A percentile compares a stretch with the other conserved stretches of the same genome.
Conservation (phyloP, 1,140 invertebrate species). For the Hyles euphorbiae region DNA sequence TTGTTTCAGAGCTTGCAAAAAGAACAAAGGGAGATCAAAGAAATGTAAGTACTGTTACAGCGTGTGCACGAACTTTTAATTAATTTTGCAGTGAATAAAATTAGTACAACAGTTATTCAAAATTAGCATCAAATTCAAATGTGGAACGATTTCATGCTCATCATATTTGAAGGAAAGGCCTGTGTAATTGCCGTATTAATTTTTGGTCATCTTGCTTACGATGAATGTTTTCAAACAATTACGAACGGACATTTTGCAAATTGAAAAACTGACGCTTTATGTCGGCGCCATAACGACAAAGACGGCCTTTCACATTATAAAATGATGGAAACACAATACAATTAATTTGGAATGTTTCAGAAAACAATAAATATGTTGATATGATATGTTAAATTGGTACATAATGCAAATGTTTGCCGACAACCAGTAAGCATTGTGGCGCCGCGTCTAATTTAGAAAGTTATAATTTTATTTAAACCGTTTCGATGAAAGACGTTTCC, state of each 20-base stretch:
- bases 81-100: too few species aligned
- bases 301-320: neutral
- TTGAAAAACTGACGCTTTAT: constrained; percentile 16
- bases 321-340: neutral
- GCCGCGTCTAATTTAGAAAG: constrained; percentile 26
- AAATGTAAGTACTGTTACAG: constrained; percentile 40
- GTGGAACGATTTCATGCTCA: constrained; percentile 24
- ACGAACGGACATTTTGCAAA: constrained; percentile 23
- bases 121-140: constrained; percentile 17
- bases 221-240: neutral
- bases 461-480: constrained; percentile 25
- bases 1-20: constrained; percentile 56
- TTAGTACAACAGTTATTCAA: constrained; percentile 4
- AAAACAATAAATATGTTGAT: constrained; percentile 1
- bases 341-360: too few species aligned
- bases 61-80: too few species aligned
- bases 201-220: too few species aligned
- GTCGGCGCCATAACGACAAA: too few species aligned
- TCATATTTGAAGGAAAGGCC: constrained; percentile 9
- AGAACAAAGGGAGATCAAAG: constrained; percentile 22
- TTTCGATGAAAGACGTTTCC: constrained; percentile 24
- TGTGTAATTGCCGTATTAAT: too few species aligned
- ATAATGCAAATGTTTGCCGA: constrained; percentile 21
- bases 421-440: constrained; percentile 16
- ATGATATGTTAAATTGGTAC: constrained; percentile 3